Conservation (phyloP, 2,888 invertebrate species). For the Atrina japonica region DNA sequence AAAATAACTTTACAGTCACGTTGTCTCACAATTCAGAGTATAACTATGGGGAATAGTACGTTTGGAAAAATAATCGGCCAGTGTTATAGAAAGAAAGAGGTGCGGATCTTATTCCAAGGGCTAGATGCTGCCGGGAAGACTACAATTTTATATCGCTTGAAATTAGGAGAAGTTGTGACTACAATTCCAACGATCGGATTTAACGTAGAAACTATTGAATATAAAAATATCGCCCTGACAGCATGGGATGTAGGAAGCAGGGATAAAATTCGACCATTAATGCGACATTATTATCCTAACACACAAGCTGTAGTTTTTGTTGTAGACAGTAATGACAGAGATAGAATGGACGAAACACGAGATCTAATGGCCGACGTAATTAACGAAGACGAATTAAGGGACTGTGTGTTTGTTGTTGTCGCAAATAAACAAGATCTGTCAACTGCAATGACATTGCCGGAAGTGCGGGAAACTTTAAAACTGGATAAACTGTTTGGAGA, state of each 20-base stretch:
- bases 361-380: conserved; percentile 44
- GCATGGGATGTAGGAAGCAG: conserved; percentile 61
- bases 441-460: conserved; percentile 46
- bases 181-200: conserved; percentile 65
- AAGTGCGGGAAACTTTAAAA: conserved; percentile 49
- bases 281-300: conserved; percentile 53
- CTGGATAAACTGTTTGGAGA: background rate
- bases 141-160: conserved; percentile 53
- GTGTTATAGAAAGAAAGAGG: background rate
- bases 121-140: conserved; percentile 62
- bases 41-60: too few species aligned
- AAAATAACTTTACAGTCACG: too few species aligned
- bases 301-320: conserved; percentile 59
- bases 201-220: conserved; percentile 55
- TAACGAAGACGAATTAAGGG: conserved; percentile 49
- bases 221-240: conserved; percentile 48
- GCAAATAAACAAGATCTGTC: conserved; percentile 67
- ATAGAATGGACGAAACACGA: conserved; percentile 43
- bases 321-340: conserved; percentile 61
- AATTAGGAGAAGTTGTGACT: conserved; percentile 62
- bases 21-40: too few species aligned
- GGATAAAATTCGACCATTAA: conserved; percentile 54
- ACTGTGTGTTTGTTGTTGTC: conserved; percentile 48
- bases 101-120: conserved; percentile 47
- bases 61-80: too few species aligned